Base-by-base conservation (phyloP, 2,888 invertebrate genomes). In the Tubulanus polymorphus region DNA sequence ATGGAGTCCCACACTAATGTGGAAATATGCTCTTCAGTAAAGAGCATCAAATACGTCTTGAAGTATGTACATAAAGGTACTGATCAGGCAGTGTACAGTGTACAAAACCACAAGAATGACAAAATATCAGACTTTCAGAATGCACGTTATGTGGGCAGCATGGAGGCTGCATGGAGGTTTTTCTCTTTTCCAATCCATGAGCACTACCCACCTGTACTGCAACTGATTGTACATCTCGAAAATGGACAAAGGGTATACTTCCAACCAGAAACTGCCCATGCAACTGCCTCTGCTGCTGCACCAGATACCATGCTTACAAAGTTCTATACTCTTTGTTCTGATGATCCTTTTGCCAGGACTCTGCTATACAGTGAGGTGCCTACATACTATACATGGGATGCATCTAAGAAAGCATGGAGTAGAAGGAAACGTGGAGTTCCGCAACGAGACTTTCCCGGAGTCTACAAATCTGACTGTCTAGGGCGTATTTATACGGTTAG, bases 41-140 rank as follows among this genome's bases (percentile, higher is more conserved):
- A 79, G 57, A 66, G 69, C 0, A 76, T 79, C 25, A 78, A 78
- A 15, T 41, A 41, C 15, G 41, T 41, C 15, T 15, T 41, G 5
- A 67, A 79, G 63, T 81, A 80, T 65, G 72, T 80, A 26, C 76
- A 70, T 50, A 80, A 80, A 73, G 76, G 76, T 26, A 48, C 48
- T 26, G 63, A 68, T 48, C 37, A 45, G 48, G 54, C 62, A 5
- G 15, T 41, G 3, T 41, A 8, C 15, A 8, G 6, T 23, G 20
- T 41, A 8, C 41, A 41, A 41, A 6, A 37, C 23, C 55, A 64
- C 63, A 72, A 75, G 62, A n/a, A n/a, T n/a, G n/a, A n/a, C n/a
- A n/a, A n/a, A n/a, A 56, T 72, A n/a, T 52, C 61, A 78, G 78
- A 52, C 30, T 73, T 52, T 64, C 62, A 62, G 55, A 51, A 52